A percentile compares a stretch with the other conserved stretches of the same genome.
Evolutionary conservation across 2,888 invertebrate genomes (phyloP).

Genomic region (Sinopyrophorus schimmeli): DNA sequence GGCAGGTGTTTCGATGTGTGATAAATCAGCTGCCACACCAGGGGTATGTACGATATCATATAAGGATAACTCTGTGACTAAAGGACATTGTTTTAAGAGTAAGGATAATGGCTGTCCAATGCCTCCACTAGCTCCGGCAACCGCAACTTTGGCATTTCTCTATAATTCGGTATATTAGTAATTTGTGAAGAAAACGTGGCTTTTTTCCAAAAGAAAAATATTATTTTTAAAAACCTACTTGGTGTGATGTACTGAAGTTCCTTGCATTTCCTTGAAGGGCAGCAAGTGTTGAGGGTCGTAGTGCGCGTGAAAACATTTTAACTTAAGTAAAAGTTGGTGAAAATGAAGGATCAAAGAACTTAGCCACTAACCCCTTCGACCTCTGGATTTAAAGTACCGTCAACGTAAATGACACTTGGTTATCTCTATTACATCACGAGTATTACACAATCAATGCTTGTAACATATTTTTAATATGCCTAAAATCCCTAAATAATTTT

Average conservation of each 20-base stretch:
- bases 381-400: too few relatives aligned
- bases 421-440: too few relatives aligned
- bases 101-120: conserved; percentile 97
- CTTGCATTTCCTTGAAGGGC: conserved; percentile 30
- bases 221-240: conserved; percentile 2
- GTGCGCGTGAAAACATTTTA: conserved; percentile 38
- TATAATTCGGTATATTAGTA: neutral
- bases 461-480: too few relatives aligned
- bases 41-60: conserved; percentile 96
- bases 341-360: neutral
- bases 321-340: neutral
- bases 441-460: too few relatives aligned
- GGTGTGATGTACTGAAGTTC: conserved; percentile 31
- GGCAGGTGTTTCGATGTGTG: conserved; percentile 92
- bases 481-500: too few relatives aligned
- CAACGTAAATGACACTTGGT: too few relatives aligned
- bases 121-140: conserved; percentile 95
- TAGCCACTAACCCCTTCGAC: conserved; percentile 16
- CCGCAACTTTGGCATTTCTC: conserved; percentile 90
- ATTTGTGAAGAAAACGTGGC: neutral
- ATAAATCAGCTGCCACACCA: conserved; percentile 96
- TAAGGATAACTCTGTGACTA: conserved; percentile 80
- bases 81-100: conserved; percentile 85
- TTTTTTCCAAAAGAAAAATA: neutral
- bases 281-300: conserved; percentile 32